Evolutionary conservation across 2,888 invertebrate genomes (phyloP).

Genomic region (Pimpla rufipes): DNA sequence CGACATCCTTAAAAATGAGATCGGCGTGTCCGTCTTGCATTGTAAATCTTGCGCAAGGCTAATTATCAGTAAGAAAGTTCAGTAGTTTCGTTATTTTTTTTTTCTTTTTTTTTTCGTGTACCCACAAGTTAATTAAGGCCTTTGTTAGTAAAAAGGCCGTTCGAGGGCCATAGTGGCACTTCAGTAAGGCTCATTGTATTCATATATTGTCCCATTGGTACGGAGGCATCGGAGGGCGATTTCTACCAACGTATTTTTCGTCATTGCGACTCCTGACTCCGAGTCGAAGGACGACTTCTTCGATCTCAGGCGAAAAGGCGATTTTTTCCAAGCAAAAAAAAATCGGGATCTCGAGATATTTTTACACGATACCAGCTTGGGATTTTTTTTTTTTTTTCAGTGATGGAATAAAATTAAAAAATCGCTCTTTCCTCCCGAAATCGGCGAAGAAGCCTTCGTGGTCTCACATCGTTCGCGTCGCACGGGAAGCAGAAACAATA

Average conservation of each 20-base stretch:
- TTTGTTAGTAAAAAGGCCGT: constrained; percentile 36
- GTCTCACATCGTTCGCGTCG: constrained; percentile 8
- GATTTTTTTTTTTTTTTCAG: not conserved
- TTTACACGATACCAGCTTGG: not conserved
- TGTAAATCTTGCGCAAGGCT: constrained; percentile 61
- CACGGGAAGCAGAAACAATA: constrained; percentile 47
- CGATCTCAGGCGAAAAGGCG: not conserved
- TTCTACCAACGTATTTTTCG: constrained; percentile 14
- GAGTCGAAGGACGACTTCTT: not conserved
- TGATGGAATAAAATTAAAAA: too few species aligned
- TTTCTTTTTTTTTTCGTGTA: constrained; percentile 15
- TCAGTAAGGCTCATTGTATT: constrained; percentile 59
- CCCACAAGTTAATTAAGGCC: constrained; percentile 55
- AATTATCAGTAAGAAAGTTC: constrained; percentile 57
- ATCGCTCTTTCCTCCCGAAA: not conserved
- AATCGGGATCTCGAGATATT: not conserved
- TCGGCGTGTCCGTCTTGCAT: constrained; percentile 68
- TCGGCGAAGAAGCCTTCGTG: not conserved
- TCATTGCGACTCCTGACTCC: not conserved
- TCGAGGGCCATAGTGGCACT: constrained; percentile 52
- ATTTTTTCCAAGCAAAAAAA: not conserved
- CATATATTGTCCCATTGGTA: constrained; percentile 65
- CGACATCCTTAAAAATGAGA: constrained; percentile 66
- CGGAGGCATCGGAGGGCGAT: constrained; percentile 44
- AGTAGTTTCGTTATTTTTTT: not conserved